Evolutionary conservation across 2,888 invertebrate species (phyloP), one percentile per base, ranked within the genome.

Genomic region (Iselma pallidipennis): DNA sequence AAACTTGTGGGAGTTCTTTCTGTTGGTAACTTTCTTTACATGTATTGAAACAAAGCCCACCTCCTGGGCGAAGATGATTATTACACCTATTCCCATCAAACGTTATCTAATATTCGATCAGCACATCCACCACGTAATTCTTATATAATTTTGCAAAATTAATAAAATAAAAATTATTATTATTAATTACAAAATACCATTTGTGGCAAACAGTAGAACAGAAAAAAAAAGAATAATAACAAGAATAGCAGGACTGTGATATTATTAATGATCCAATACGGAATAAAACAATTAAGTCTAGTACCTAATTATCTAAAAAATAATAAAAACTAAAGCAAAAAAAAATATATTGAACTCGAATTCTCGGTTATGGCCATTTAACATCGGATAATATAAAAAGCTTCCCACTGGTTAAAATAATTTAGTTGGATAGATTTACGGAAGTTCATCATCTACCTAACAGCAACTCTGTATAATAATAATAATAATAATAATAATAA

Each of bases 381-480:
- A 66, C 63, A 53, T 55, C 57, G 57, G 57, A 58, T 66, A 59
- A 66, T 33, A 52, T 64, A 66, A 70, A 70, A 68, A 66, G 70
- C 54, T 63, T 70, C 69, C 70, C 69, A 70, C 70, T 70, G 70
- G 57, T 70, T 66, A 63, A 69, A 70, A 69, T 68, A 68, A 70
- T 70, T 67, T 67, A 63, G 61, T 55, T 52, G 59, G 58, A 55
- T 54, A 54, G 59, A 65, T 60, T 63, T 61, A 66, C 64, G 67
- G 67, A 67, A 67, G 65, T 67, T 64, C 64, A 67, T 67, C 65
- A 65, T 29, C 25, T 16, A 29, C 10, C 26, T 19, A 16, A 37
- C 42, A 37, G 14, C 42, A 37, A 14, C 42, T n/a, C n/a, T 37
- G 6, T 37, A 37, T 37, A 16, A 16, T 37, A 37, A 7, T 37